Evolutionary conservation across 2,113 vertebrate species (phyloP).

Genomic region (Tragulus kanchil): DNA sequence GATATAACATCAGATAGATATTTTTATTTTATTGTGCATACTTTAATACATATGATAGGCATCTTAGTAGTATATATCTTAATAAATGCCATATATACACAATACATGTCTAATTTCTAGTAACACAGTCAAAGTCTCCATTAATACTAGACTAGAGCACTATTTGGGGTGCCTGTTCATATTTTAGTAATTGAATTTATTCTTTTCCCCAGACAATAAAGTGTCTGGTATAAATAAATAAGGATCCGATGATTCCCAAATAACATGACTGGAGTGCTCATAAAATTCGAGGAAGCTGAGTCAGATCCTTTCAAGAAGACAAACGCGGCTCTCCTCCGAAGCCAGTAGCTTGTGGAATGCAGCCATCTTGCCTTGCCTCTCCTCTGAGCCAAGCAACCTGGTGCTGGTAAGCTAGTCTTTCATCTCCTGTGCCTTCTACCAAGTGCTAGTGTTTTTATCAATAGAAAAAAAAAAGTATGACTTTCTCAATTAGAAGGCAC

Average conservation of each 20-base stretch:
- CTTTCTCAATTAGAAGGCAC: slow-evolving; percentile 55
- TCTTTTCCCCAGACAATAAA: slow-evolving; percentile 59
- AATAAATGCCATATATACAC: background rate
- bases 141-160: background rate
- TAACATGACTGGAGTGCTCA: background rate
- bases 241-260: background rate
- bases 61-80: background rate
- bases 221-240: slow-evolving; percentile 52
- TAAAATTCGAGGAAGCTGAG: background rate
- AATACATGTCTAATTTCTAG: background rate
- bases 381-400: background rate
- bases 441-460: slow-evolving; percentile 28
- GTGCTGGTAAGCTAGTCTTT: background rate
- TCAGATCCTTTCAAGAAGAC: background rate
- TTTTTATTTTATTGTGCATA: background rate
- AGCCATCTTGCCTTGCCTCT: background rate
- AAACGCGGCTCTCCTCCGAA: background rate
- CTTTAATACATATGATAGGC: background rate
- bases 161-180: background rate
- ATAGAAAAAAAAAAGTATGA: background rate
- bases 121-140: background rate
- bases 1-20: background rate
- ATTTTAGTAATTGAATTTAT: slow-evolving; percentile 36
- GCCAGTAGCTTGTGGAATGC: background rate
- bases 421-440: background rate